Percentiles rank a stretch among this genome's conserved stretches.
phyloP scores from a whole-genome alignment of 2,888 invertebrate species.

The Drosophila mimetica region DNA sequence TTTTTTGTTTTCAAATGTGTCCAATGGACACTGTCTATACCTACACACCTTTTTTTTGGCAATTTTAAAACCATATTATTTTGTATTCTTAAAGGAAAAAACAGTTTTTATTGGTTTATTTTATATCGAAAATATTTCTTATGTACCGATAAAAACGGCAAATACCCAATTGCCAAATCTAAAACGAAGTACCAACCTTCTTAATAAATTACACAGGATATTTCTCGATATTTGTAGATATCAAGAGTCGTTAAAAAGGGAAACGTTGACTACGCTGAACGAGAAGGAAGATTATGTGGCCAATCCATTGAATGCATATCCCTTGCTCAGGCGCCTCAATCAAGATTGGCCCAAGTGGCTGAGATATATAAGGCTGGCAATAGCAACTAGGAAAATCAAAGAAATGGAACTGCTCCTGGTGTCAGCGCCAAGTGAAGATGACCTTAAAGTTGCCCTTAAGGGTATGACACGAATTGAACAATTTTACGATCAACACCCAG shows the following conservation, averaged over 20 bases:
- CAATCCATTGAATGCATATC: slow-evolving; percentile 50
- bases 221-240: slow-evolving; percentile 25
- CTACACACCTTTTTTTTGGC: too few species aligned
- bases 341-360: slow-evolving; percentile 57
- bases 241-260: slow-evolving; percentile 20
- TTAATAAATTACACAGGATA: too few species aligned
- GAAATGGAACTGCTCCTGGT: slow-evolving; percentile 28
- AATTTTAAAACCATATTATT: too few species aligned
- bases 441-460: slow-evolving; percentile 23
- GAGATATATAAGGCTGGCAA: slow-evolving; percentile 25
- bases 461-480: slow-evolving; percentile 48
- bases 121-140: too few species aligned
- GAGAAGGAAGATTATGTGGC: slow-evolving; percentile 35
- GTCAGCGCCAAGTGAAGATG: slow-evolving; percentile 22
- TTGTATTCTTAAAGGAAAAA: too few species aligned
- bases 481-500: slow-evolving; percentile 45
- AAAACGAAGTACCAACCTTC: too few species aligned
- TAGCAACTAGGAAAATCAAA: neutral
- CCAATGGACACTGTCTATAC: too few species aligned
- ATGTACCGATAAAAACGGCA: too few species aligned
- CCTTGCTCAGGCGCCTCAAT: slow-evolving; percentile 41
- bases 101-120: too few species aligned
- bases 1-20: too few species aligned
- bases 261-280: neutral
- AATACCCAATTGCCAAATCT: too few species aligned